Base-by-base conservation (phyloP, 2,113 vertebrate species). In the Phainopepla nitens region DNA sequence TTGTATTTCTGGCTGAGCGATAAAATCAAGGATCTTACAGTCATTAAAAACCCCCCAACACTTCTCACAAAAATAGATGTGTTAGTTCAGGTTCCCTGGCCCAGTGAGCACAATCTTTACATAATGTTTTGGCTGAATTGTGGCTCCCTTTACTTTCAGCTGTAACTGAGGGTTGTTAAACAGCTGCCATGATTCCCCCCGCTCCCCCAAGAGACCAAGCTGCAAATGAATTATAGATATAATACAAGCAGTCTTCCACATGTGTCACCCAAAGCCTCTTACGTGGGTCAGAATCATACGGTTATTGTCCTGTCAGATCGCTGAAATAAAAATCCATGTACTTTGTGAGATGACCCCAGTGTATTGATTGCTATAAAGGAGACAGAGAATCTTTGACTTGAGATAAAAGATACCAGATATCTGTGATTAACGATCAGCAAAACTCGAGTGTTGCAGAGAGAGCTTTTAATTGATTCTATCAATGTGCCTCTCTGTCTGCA, bases 181-280 rank as follows among this genome's bases (percentile, higher is more conserved):
- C 70, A 95, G 68, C 82, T 95, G 86, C 68, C 68, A 69, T n/a
- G 51, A 62, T 54, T 86, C 51, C 49, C 50, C 27, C 21, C 0
- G 0, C 12, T 76, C n/a, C 53, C 91, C 12, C 88, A 73, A 53
- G 94, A 95, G 94, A 93, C 65, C 0, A 0, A 91, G 76, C 85
- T 78, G 79, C 51, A 77, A 49, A 94, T 95, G 71, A 95, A 94
- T 94, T 90, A 94, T 94, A 88, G 92, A 94, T 94, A 70, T 2
- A 82, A 83, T 36, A 91, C 75, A 73, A 92, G 54, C 56, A 89
- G 61, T 3, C 56, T 60, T 62, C 81, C 54, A 64, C 47, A 14
- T 15, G 39, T 7, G 5, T 71, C 93, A 85, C 87, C 42, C 70
- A 60, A 76, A 90, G 28, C 33, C 68, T 94, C 60, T 70, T 41